Conservation (phyloP, 2,888 invertebrate species). For the Desoria tigrina region DNA sequence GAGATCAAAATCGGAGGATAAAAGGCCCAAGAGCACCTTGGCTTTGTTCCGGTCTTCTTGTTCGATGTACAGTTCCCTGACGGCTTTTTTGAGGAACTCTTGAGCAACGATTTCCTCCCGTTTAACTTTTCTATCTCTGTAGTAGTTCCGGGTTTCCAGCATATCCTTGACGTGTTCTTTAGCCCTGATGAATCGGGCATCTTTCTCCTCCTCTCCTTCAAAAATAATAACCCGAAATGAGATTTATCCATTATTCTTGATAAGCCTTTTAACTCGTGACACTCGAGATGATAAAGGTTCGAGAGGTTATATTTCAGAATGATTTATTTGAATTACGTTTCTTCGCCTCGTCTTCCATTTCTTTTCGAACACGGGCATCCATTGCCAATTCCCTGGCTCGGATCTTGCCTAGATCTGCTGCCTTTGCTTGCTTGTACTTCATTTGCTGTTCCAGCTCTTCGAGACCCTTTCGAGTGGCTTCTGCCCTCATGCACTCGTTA, state of each 20-base stretch:
- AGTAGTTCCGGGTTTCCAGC: constrained; percentile 46
- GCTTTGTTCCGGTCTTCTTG: constrained; percentile 42
- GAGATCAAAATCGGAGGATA: background rate
- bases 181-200: constrained; percentile 25
- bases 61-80: constrained; percentile 39
- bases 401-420: constrained; percentile 28
- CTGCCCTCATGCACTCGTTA: constrained; percentile 29
- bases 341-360: constrained; percentile 33
- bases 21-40: constrained; percentile 31
- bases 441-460: constrained; percentile 40
- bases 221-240: constrained; percentile 9
- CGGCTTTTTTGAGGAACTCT: constrained; percentile 47
- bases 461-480: constrained; percentile 30
- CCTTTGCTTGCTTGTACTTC: constrained; percentile 33
- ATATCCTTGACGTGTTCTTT: constrained; percentile 46
- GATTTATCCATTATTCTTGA: constrained; percentile 2
- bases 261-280: constrained; percentile 17
- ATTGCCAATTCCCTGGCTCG: constrained; percentile 34
- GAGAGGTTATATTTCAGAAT: constrained; percentile 4
- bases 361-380: constrained; percentile 32
- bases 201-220: constrained; percentile 39
- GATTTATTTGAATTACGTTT: constrained; percentile 33
- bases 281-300: constrained; percentile 11
- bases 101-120: constrained; percentile 49
- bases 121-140: constrained; percentile 45